Base-by-base conservation (phyloP, 2,888 invertebrate genomes). In the Amphipyra tragopoginis region DNA sequence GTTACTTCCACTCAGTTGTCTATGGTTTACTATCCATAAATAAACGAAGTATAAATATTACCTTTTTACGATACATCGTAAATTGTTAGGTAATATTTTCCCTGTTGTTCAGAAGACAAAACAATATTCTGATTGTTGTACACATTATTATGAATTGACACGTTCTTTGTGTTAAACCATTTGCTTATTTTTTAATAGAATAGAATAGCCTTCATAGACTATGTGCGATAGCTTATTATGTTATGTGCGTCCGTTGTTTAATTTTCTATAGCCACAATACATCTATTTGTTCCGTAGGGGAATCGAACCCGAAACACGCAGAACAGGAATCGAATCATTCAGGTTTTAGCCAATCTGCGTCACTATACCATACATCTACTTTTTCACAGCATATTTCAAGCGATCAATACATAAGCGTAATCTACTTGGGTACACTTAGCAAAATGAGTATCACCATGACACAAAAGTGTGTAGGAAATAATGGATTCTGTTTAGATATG, bases 41-140 rank as follows among this genome's bases (percentile, higher is more conserved):
- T 51, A 44, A 11, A 47, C 8, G 8, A 36, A 3, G 10, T 36
- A 53, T 48, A 54, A 42, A 26, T 53, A 57, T 45, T 50, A 34
- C 39, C n/a, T 38, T 21, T 72, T 65, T 55, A 55, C 51, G 59
- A 59, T 40, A 44, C 4, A 29, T 66, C 69, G 73, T 72, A 66
- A 72, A 65, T 48, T 54, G n/a, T n/a, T n/a, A n/a, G 6, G 21
- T 49, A 26, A 48, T 52, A 47, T 51, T 54, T 69, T 7, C 10
- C 11, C 47, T 29, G 44, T 51, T 59, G 13, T 48, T 21, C 5
- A 3, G n/a, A 13, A 13, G n/a, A 51, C 29, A 29, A 21, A 5
- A 29, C 43, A 53, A 53, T 57, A 43, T 36, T 51, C 14, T 11
- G 21, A 71, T 48, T 33, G 38, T 45, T 42, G 2, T 49, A 29